Evolutionary conservation across 2,113 vertebrate genomes (phyloP), one percentile per base, ranked within the genome.

Genomic region (Microcebus tavaratra): DNA sequence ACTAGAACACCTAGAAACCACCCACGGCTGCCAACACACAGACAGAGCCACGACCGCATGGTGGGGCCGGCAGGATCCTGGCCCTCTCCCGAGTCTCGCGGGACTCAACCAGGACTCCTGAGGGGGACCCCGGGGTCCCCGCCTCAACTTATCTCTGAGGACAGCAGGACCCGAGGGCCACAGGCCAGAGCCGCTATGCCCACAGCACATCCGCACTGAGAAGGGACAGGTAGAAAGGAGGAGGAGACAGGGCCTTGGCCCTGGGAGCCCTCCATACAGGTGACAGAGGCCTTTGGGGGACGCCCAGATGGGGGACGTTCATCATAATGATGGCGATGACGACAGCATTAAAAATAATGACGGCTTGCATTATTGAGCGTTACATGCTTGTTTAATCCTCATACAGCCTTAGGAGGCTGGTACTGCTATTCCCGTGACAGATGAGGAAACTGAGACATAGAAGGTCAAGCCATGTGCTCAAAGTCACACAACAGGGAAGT

Each of bases 301-400:
- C 20, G 45, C 70, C 61, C 57, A 42, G 82, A 57, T 18, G 53
- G 53, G 53, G 17, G 78, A 12, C 67, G 20, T 50, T 57, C 31
- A 0, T 17, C 12, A 48, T 1, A 4, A 14, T 10, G 61, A 50
- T 1, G 57, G 8, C 6, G 9, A 39, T 27, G 5, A 25, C 2
- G 42, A 21, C 48, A 34, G 75, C 61, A 65, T 27, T 29, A 61
- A 63, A 76, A 45, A 59, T 15, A 53, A 68, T 3, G 72, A 53
- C 1, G 0, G 61, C 68, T 63, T 27, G 10, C 39, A 10, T 34
- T 17, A 48, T 3, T n/a, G 45, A 72, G 25, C 53, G 12, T 8
- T 48, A 79, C 57, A 31, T 23, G 53, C 34, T 48, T 15, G 27
- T 21, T 89, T 45, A 27, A n/a, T 15, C 14, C 50, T 80, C 79